Conservation (phyloP, 1,140 invertebrate species). For the Potamilus streckersoni region DNA sequence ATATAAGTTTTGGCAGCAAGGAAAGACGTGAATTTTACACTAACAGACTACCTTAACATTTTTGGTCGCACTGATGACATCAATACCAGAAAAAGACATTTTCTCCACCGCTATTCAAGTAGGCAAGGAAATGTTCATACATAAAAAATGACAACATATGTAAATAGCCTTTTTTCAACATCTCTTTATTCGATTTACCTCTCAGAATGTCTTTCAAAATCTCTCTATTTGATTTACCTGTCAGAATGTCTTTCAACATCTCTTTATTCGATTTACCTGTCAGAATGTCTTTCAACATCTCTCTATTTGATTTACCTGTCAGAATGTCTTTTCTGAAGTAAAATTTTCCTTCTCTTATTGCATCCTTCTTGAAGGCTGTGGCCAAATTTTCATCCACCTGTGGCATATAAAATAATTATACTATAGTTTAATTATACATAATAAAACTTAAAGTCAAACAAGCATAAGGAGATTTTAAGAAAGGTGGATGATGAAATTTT, state of each 20-base stretch:
- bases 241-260: slow-evolving; percentile 55
- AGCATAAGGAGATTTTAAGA: too few species aligned
- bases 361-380: slow-evolving; percentile 90
- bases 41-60: neutral
- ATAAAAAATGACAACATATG: too few species aligned
- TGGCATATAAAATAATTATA: neutral
- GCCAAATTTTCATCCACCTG: slow-evolving; percentile 98
- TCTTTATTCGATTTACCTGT: slow-evolving; percentile 41
- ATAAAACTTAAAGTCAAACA: neutral
- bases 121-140: too few species aligned
- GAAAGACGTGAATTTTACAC: neutral
- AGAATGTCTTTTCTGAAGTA: slow-evolving; percentile 61
- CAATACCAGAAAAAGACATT: neutral
- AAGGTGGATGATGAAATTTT: too few species aligned
- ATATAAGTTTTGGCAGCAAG: too few species aligned
- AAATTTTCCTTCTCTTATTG: slow-evolving; percentile 72
- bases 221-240: slow-evolving; percentile 37
- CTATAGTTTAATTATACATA: neutral
- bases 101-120: neutral
- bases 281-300: slow-evolving; percentile 39
- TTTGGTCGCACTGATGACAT: neutral
- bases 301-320: slow-evolving; percentile 41
- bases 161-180: neutral
- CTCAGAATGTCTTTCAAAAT: slow-evolving; percentile 58
- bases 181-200: slow-evolving; percentile 31